Percentiles rank a stretch among this genome's conserved stretches.
Evolutionary conservation across 92 coral and sea anemone genomes (phyloP).

Genomic region (Muricea muricata): DNA sequence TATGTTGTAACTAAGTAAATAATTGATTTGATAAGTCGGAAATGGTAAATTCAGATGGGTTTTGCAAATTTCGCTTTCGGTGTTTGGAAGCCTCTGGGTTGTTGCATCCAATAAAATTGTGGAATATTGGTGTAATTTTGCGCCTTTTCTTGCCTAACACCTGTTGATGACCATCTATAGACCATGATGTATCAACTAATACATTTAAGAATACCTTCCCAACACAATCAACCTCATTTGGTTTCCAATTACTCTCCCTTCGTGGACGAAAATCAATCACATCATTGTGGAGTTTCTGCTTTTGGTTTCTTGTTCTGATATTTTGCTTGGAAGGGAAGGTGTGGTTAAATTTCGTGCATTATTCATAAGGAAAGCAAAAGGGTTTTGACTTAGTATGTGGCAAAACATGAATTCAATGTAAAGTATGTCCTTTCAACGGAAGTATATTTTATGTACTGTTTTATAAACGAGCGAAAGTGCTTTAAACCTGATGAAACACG

Average conservation of each 20-base stretch:
- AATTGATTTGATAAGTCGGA: not conserved
- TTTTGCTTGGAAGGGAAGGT: not conserved
- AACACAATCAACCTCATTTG: not conserved
- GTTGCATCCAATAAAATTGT: constrained; percentile 13
- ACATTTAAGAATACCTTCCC: not conserved
- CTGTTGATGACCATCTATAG: constrained; percentile 16
- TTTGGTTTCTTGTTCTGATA: not conserved
- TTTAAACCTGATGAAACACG: too few species aligned
- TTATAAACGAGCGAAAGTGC: too few species aligned
- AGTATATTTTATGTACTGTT: too few species aligned
- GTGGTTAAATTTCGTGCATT: too few species aligned
- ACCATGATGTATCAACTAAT: constrained; percentile 12
- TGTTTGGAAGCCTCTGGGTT: constrained; percentile 5
- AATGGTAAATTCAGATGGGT: constrained; percentile 2
- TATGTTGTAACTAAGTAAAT: not conserved
- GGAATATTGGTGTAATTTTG: not conserved
- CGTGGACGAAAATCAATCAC: not conserved
- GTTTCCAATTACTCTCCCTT: not conserved
- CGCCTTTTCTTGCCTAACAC: not conserved
- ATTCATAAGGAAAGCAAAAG: not conserved
- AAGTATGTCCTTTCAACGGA: not conserved
- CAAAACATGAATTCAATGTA: not conserved
- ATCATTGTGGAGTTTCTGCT: constrained; percentile 29
- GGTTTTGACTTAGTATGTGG: not conserved
- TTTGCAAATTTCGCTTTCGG: not conserved